Evolutionary conservation across 2,113 vertebrate species (phyloP).

Genomic region (Pheucticus melanocephalus): DNA sequence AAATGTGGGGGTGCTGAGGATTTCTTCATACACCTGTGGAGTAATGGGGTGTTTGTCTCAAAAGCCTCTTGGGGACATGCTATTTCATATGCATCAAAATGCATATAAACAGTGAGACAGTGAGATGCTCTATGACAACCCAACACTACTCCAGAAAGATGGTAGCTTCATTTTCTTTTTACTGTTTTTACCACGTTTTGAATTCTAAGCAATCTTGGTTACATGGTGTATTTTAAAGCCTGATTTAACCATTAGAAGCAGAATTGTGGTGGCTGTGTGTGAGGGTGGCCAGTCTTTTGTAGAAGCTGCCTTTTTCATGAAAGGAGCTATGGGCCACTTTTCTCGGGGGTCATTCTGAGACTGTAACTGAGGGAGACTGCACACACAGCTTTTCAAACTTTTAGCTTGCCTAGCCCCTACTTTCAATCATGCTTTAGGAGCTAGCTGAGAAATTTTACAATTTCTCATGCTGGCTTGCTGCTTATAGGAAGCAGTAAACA

Average conservation of each 20-base stretch:
- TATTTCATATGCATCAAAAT: not conserved
- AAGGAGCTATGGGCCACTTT: not conserved
- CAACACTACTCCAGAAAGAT: not conserved
- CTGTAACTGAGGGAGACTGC: not conserved
- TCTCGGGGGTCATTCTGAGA: not conserved
- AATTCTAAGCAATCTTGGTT: not conserved
- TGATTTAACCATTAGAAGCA: not conserved
- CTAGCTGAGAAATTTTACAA: not conserved
- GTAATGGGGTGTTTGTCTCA: not conserved
- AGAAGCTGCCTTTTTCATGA: not conserved
- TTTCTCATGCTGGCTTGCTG: not conserved
- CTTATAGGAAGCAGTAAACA: not conserved
- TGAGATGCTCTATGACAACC: not conserved
- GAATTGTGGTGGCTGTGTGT: not conserved
- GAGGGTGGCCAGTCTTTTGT: not conserved
- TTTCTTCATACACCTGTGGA: not conserved
- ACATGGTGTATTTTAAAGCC: not conserved
- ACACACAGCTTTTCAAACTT: not conserved
- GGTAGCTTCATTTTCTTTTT: not conserved
- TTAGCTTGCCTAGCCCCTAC: not conserved
- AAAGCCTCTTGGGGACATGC: not conserved
- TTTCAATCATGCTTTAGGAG: not conserved
- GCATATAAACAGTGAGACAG: not conserved
- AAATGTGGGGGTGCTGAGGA: not conserved
- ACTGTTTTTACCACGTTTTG: not conserved